Base-by-base conservation (phyloP, 2,888 invertebrate genomes). In the Dolichomitus sp. region DNA sequence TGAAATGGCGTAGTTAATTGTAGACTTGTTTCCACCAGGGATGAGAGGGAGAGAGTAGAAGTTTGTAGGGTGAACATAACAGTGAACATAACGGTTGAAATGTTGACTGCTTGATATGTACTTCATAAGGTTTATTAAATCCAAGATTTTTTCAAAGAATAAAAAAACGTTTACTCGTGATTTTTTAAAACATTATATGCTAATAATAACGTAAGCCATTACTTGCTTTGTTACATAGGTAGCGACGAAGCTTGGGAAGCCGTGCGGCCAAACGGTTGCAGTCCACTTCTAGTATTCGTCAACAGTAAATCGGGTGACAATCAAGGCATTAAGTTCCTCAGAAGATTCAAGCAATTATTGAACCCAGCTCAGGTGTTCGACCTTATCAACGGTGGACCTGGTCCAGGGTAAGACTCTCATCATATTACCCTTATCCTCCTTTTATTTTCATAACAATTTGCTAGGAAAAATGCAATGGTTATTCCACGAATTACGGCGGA, bases 361-460 rank as follows among this genome's bases (percentile, higher is more conserved):
- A 99, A 99, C 94, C 99, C 99, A 14, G 98, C 99, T 81, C 99
- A 99, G 95, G 99, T 99, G 81, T 99, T 99, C 94, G 99, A 99
- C 95, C 96, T 99, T 91, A 98, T 98, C 93, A 97, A 97, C 86
- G 97, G 97, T 45, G 96, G 96, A 70, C 96, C 96, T 65, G 97
- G 98, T 6, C 97, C 98, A 59, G 96, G 98, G 94, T 96, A 96
- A 89, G 97, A 37, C 19, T 27, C 54, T 40, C n/a, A 30, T 19
- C 11, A 61, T 23, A 19, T 61, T 42, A 42, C 23, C 52, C 12
- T 11, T 33, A 42, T 30, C 9, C 42, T 12, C 7, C 27, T 33
- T 59, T 2, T 11, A 4, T 11, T 37, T 37, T 37, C 37, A 23
- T 2, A 23, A 23, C 2, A 2, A 23, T 23, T 23, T 23, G 23